Base-by-base conservation (phyloP, 2,113 vertebrate species). In the Hypocryptadius cinnamomeus region DNA sequence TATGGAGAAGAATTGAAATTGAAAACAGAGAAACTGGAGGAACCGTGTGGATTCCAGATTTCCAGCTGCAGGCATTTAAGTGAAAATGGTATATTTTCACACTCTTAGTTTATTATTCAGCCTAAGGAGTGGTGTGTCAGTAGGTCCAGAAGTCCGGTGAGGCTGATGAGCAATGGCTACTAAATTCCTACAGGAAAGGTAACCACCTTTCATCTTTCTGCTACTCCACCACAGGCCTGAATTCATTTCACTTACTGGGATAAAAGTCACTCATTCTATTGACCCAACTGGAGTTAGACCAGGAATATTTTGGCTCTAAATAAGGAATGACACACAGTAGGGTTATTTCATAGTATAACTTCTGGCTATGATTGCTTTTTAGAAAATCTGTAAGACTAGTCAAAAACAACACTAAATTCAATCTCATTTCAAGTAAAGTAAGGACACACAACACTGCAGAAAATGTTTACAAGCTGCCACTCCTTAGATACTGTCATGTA, bases 1-100 rank as follows among this genome's bases (percentile, higher is more conserved):
- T 95, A 93, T 74, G 89, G 90, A 95, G 84, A 80, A 71, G 56
- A 95, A 94, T 81, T 82, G 71, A 97, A 97, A 96, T 95, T 97
- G 94, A 59, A 96, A 97, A 92, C 96, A 97, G 95, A 94, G 53
- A 57, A 90, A 61, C 79, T 47, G 35, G 27, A 87, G 69, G 50
- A 77, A 92, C 68, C 2, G 23, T 74, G 84, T 87, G 94, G 83
- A 83, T 70, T 56, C 83, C 92, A 96, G 71, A 88, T 68, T 79
- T 65, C 24, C 28, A 68, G 54, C 25, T 83, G 60, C 79, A 90
- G 60, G 35, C 37, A 33, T 37, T 54, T 31, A 71, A 76, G 77
- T 53, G 50, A 81, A 65, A 92, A 54, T 5, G 77, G 48, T 6
- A 15, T 44, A 19, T 64, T 60, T 86, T 94, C 59, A 45, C 40